A percentile compares a stretch with the other conserved stretches of the same genome.
Conservation (phyloP, 64 coral and sea anemone species). For the Stichodactyla helianthus region DNA sequence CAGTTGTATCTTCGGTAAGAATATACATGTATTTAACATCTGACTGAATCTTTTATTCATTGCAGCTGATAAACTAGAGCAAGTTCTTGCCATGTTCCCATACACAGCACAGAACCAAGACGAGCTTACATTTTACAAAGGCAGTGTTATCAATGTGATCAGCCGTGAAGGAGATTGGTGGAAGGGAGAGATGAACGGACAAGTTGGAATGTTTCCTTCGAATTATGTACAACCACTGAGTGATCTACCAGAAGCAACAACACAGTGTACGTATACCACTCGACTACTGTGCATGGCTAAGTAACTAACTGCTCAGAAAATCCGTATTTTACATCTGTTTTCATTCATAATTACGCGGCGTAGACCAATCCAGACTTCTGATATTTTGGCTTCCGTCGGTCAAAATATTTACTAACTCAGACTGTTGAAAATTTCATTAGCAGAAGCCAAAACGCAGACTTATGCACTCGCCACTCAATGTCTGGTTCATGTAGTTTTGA, state of each 20-base stretch:
- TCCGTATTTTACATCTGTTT: no score
- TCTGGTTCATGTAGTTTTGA: no score
- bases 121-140: conserved; percentile 94
- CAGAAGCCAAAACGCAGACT: no score
- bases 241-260: conserved; percentile 66
- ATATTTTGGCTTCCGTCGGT: no score
- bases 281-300: no score
- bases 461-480: no score
- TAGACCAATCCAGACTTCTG: no score
- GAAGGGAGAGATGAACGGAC: conserved; percentile 97
- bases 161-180: conserved; percentile 91
- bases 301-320: no score
- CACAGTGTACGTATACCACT: conserved; percentile 77
- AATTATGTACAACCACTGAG: conserved; percentile 90
- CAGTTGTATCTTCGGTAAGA: no score
- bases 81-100: conserved; percentile 94
- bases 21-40: neutral
- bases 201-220: conserved; percentile 89
- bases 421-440: no score
- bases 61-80: conserved; percentile 60
- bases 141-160: conserved; percentile 86
- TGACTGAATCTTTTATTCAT: neutral
- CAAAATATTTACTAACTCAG: no score
- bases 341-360: no score
- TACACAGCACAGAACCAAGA: conserved; percentile 77